A percentile compares a stretch with the other conserved stretches of the same genome.
Evolutionary conservation across 53 echinoderm and acorn worm genomes (phyloP).

Genomic region (Pentamera pediparva): DNA sequence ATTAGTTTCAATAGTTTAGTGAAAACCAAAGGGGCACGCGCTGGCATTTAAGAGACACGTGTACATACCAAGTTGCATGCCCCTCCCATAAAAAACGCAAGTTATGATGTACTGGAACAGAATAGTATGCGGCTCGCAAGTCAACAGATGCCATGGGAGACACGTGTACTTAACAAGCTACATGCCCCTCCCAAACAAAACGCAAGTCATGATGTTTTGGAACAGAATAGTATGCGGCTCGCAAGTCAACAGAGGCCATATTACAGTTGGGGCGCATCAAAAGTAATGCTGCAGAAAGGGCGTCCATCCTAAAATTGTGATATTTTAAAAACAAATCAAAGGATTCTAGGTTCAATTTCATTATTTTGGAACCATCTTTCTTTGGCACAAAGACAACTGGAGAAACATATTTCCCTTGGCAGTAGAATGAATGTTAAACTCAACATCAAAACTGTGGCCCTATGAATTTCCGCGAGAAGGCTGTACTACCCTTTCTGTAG

Average conservation of each 20-base stretch:
- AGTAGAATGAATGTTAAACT: no score
- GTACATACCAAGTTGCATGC: slow-evolving; percentile 9
- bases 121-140: no score
- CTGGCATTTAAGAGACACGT: slow-evolving; percentile 36
- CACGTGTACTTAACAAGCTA: no score
- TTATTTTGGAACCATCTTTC: slow-evolving; percentile 40
- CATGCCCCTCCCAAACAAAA: no score
- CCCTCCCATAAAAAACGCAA: slow-evolving; percentile 22
- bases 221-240: slow-evolving; percentile 51
- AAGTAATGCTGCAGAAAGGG: slow-evolving; percentile 11
- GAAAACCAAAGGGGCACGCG: slow-evolving; percentile 47
- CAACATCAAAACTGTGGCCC: no score
- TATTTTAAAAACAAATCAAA: slow-evolving; percentile 42
- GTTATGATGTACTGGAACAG: not conserved
- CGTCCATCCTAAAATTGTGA: slow-evolving; percentile 52
- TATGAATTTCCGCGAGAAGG: no score
- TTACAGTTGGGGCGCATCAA: slow-evolving; percentile 38
- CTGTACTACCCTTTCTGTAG: no score
- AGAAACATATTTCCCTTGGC: slow-evolving; percentile 31
- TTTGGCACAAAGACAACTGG: slow-evolving; percentile 30
- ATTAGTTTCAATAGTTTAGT: slow-evolving; percentile 42
- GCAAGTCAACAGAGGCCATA: slow-evolving; percentile 40
- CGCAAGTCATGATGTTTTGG: no score
- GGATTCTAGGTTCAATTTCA: slow-evolving; percentile 37
- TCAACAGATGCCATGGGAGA: no score